phyloP scores from a whole-genome alignment of 2,113 vertebrate species.

The Maccullochella peelii region DNA sequence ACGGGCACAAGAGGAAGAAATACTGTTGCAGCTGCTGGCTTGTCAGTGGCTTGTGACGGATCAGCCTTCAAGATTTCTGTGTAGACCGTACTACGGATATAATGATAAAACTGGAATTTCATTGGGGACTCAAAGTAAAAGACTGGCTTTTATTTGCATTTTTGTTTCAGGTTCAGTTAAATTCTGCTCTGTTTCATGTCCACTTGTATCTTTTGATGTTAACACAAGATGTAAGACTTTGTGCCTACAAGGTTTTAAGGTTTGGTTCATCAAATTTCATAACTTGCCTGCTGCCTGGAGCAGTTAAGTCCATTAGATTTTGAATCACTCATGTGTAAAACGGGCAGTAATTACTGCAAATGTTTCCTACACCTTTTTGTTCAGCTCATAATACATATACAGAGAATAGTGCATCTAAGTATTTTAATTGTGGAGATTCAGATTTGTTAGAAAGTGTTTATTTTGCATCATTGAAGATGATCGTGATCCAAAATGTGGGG shows the following conservation, averaged over 20 bases:
- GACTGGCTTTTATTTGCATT: slow-evolving; percentile 5
- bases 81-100: slow-evolving; percentile 12
- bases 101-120: slow-evolving; percentile 47
- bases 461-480: slow-evolving; percentile 74
- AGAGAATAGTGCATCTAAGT: slow-evolving; percentile 22
- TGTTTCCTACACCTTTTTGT: slow-evolving; percentile 2
- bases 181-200: slow-evolving; percentile 17
- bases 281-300: slow-evolving; percentile 33
- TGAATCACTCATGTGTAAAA: slow-evolving; percentile 12
- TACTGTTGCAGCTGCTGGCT: slow-evolving; percentile 3
- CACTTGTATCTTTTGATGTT: background rate
- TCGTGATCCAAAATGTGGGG: slow-evolving; percentile 71
- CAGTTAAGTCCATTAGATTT: slow-evolving; percentile 22
- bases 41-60: background rate
- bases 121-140: slow-evolving; percentile 41
- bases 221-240: slow-evolving; percentile 4
- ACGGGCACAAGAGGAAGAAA: background rate
- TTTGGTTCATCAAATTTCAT: slow-evolving; percentile 42
- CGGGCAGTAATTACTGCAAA: background rate
- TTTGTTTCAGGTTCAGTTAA: slow-evolving; percentile 21
- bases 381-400: background rate
- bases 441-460: slow-evolving; percentile 22
- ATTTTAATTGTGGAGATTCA: slow-evolving; percentile 31
- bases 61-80: slow-evolving; percentile 21
- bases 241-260: slow-evolving; percentile 11